Conservation (phyloP, 2,888 invertebrate species). For the Argyresthia goedartella region DNA sequence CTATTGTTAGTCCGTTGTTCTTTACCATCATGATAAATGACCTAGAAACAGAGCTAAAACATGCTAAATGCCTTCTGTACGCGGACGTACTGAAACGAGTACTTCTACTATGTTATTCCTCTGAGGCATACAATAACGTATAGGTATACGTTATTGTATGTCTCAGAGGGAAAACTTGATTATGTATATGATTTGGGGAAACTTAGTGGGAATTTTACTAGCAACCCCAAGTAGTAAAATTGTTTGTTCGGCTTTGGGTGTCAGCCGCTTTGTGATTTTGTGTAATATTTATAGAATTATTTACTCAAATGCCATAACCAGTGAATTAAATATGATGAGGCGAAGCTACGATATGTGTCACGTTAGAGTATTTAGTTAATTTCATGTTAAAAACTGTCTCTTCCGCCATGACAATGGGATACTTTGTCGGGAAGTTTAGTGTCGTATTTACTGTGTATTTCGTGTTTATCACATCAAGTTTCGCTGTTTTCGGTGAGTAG, state of each 20-base stretch:
- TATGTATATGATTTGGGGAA: background rate
- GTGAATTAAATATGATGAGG: conserved; percentile 52
- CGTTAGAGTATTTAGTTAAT: conserved; percentile 31
- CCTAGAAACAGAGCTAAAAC: no score
- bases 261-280: conserved; percentile 58
- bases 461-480: conserved; percentile 50
- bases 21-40: no score
- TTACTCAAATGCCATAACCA: conserved; percentile 37
- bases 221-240: conserved; percentile 12
- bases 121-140: no score
- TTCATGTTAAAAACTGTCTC: conserved; percentile 44
- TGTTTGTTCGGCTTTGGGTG: conserved; percentile 70
- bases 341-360: conserved; percentile 44
- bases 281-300: conserved; percentile 47
- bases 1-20: no score
- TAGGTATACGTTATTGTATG: no score
- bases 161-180: background rate
- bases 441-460: conserved; percentile 54
- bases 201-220: background rate
- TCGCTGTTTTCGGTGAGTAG: conserved; percentile 54
- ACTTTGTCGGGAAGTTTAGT: conserved; percentile 46
- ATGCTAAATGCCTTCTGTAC: no score
- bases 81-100: no score
- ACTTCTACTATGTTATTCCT: no score
- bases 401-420: conserved; percentile 67